A percentile compares a stretch with the other conserved stretches of the same genome.
Conservation (phyloP, 2,113 vertebrate genomes). For the Gulo gulo region DNA sequence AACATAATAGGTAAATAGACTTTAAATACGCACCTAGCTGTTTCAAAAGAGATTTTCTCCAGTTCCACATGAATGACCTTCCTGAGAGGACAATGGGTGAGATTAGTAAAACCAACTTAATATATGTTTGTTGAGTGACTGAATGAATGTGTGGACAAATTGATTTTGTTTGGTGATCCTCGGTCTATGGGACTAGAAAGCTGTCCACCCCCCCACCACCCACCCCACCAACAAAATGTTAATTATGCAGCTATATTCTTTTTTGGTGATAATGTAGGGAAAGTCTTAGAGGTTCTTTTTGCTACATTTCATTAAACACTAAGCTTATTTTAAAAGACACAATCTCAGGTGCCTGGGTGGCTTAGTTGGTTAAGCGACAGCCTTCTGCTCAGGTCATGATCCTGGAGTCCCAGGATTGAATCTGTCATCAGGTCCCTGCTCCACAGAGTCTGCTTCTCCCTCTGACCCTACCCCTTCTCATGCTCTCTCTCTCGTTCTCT, state of each 20-base stretch:
- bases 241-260: not conserved
- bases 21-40: not conserved
- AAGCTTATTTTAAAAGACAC: slow-evolving; percentile 2
- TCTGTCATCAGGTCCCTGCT: too few species aligned
- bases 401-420: too few species aligned
- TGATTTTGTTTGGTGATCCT: slow-evolving; percentile 1
- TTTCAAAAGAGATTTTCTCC: not conserved
- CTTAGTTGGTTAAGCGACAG: too few species aligned
- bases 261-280: not conserved
- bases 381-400: too few species aligned
- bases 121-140: not conserved
- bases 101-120: slow-evolving; percentile 13
- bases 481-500: too few species aligned
- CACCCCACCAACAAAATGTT: not conserved
- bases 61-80: not conserved
- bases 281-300: not conserved
- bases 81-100: not conserved
- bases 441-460: too few species aligned
- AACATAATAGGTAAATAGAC: not conserved
- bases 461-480: too few species aligned
- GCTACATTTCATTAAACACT: not conserved
- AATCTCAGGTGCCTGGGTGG: too few species aligned
- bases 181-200: not conserved
- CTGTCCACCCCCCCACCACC: not conserved
- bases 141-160: not conserved